Evolutionary conservation across 2,113 vertebrate species (phyloP), one percentile per base, ranked within the genome.

Genomic region (Salvator merianae): DNA sequence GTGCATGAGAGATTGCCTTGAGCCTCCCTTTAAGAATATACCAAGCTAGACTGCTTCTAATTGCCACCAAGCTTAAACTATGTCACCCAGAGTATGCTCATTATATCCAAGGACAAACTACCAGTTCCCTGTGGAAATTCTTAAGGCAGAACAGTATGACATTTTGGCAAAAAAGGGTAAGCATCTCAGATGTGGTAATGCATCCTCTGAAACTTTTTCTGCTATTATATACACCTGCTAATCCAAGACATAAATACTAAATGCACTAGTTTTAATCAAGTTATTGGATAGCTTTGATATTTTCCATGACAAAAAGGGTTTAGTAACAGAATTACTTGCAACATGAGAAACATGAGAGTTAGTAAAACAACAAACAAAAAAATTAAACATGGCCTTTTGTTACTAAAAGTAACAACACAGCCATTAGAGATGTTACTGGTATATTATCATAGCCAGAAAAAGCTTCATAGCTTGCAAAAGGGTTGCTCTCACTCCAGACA

Each of bases 241-340:
- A 85, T 89, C 62, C 22, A 79, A 85, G 1, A 87, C 88, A 55
- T 75, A 68, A 71, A 74, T 76, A 69, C 38, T 80, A 38, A 38
- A 71, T 7, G 30, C 6, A 72, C 16, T 88, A 50, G 30, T 2
- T 4, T 63, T 50, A n/a, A 28, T 22, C 0, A 2, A 34, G 0
- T 20, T 0, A 0, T 74, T 78, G 63, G 68, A 1, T 91, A 32
- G 74, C 70, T 65, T 47, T 65, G 6, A 1, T 2, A 5, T 50
- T 3, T 83, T 78, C 81, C 3, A 30, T 32, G 8, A 71, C 47
- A 34, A 59, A 12, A 26, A 36, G n/a, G 50, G 28, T 16, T 82
- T 34, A 72, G 1, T 73, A 43, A 74, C 1, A 63, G 43, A 63
- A 4, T 32, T 63, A 34, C 9, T 59, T 9, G 55, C 47, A 34